A percentile compares a stretch with the other conserved stretches of the same genome.
Conservation (phyloP, 2,888 invertebrate species). For the Acanthosepion pharaonis region DNA sequence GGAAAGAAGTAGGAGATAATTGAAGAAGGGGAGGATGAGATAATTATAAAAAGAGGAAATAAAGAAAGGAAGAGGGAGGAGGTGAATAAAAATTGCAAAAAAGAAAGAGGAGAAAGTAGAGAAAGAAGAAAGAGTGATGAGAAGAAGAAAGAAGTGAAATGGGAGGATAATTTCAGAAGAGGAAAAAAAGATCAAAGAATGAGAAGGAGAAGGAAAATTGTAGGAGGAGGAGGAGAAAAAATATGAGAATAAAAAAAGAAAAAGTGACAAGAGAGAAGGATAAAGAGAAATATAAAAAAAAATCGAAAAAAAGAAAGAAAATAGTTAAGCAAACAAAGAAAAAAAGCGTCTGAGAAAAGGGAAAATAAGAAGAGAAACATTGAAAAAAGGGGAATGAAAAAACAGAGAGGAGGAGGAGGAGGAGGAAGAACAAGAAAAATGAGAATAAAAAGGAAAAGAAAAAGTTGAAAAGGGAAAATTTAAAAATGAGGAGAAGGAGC, state of each 20-base stretch:
- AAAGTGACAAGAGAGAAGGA: not conserved
- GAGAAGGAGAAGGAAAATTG: not conserved
- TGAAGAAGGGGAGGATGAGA: too few relatives aligned
- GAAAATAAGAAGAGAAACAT: not conserved
- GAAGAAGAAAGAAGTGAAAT: not conserved
- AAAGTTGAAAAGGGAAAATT: too few relatives aligned
- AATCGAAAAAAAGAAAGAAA: not conserved
- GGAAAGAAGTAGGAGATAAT: too few relatives aligned
- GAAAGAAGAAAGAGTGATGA: not conserved
- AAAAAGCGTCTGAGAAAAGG: not conserved
- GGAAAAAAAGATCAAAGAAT: not conserved
- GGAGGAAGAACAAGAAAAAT: too few relatives aligned
- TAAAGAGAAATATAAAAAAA: not conserved
- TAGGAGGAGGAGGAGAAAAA: not conserved
- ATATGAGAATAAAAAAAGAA: not conserved
- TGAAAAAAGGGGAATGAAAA: too few relatives aligned
- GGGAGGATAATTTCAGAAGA: not conserved
- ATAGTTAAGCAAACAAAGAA: not conserved
- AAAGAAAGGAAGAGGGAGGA: not conserved
- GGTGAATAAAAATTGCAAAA: too few relatives aligned
- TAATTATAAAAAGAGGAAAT: not conserved
- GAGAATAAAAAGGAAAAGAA: too few relatives aligned
- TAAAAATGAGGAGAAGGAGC: not conserved
- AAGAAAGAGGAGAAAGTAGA: not conserved
- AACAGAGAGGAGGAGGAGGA: too few relatives aligned